A percentile compares a stretch with the other conserved stretches of the same genome.
These are phyloP conservation scores for Taurulus bubalis DNA, from an alignment of 2,113 vertebrate genomes.

Conservation along the genomic window DNA sequence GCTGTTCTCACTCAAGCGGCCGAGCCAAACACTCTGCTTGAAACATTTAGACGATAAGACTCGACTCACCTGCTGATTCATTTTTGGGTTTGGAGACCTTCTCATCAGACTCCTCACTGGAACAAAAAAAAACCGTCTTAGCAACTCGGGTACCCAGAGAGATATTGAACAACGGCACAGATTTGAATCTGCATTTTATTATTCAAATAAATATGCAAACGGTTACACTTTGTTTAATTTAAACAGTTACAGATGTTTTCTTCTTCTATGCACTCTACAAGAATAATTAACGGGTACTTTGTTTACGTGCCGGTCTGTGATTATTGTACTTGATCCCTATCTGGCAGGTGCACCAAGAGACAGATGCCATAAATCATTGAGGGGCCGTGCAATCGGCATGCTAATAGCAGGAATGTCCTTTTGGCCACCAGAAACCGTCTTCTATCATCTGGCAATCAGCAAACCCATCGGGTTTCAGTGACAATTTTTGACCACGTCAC, in stretches of 20 bases:
- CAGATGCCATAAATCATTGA: not conserved
- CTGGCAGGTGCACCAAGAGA: not conserved
- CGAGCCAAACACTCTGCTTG: not conserved
- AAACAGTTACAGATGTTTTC: not conserved
- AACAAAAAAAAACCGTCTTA: conserved; percentile 47
- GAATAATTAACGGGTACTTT: not conserved
- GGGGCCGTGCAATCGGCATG: not conserved
- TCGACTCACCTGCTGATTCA: conserved; percentile 92
- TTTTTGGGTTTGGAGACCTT: conserved; percentile 97
- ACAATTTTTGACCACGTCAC: not conserved
- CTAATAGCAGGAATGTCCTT: not conserved
- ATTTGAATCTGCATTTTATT: not conserved
- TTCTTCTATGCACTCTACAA: not conserved
- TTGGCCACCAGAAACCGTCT: not conserved
- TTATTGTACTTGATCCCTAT: not conserved
- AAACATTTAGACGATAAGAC: not conserved
- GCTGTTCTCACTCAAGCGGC: not conserved
- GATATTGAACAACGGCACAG: not conserved
- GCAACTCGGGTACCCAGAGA: not conserved
- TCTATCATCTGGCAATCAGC: not conserved
- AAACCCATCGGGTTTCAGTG: not conserved
- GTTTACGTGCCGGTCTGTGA: not conserved
- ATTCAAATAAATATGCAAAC: not conserved
- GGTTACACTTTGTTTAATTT: not conserved
- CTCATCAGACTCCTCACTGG: conserved; percentile 96